Conservation (phyloP, 2,113 vertebrate species). For the Pseudopodoces humilis region DNA sequence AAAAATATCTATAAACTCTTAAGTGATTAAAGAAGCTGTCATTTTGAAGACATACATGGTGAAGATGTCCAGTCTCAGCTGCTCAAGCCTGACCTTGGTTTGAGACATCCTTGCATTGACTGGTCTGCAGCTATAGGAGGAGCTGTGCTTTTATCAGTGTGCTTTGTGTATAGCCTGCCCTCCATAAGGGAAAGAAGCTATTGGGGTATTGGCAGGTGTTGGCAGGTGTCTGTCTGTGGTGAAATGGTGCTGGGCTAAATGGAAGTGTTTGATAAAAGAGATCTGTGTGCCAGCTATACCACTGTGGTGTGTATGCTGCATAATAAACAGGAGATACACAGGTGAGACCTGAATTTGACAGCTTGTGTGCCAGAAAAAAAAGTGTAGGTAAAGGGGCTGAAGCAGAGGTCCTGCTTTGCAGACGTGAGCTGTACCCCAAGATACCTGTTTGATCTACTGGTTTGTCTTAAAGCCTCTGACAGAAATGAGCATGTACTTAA, state of each 20-base stretch:
- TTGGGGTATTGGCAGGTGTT: not conserved
- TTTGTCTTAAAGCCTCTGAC: not conserved
- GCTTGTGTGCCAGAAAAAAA: not conserved
- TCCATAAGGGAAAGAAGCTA: fast-evolving
- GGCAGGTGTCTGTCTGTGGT: not conserved
- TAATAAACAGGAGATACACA: not conserved
- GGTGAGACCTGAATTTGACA: not conserved
- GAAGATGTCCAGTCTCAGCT: not conserved
- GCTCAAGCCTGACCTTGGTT: not conserved
- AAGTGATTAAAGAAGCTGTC: not conserved
- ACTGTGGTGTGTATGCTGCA: not conserved
- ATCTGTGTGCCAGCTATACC: not conserved
- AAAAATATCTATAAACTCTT: not conserved
- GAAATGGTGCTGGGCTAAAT: not conserved
- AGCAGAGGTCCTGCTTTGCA: not conserved
- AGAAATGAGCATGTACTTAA: not conserved
- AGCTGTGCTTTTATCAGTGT: not conserved
- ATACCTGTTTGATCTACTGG: not conserved
- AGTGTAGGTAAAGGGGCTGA: not conserved
- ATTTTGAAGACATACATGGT: not conserved
- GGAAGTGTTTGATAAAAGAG: not conserved
- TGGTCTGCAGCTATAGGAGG: not conserved
- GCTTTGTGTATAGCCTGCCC: not conserved
- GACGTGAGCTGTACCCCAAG: not conserved
- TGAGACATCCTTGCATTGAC: not conserved